Percentiles rank a stretch among this genome's conserved stretches.
phyloP scores from a whole-genome alignment of 2,888 invertebrate species.

The Dioctria linearis region DNA sequence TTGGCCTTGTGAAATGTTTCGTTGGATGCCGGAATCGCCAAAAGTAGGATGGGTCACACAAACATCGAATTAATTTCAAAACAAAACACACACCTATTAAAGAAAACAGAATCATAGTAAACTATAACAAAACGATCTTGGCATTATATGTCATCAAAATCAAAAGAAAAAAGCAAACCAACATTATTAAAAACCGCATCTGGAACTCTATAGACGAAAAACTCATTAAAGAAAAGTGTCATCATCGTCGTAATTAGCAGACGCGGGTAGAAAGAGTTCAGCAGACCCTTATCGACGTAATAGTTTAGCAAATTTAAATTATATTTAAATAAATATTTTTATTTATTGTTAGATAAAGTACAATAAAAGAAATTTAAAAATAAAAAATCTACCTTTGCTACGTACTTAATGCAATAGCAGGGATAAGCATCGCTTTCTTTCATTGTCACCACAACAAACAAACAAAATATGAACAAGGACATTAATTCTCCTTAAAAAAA shows the following conservation, averaged over 20 bases:
- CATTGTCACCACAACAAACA: neutral
- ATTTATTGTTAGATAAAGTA: slow-evolving; percentile 53
- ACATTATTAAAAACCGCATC: neutral
- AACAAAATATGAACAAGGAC: neutral
- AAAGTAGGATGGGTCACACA: slow-evolving; percentile 49
- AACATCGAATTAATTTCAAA: slow-evolving; percentile 52
- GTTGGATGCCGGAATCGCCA: slow-evolving; percentile 70
- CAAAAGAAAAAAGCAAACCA: neutral
- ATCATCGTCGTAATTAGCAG: slow-evolving; percentile 34
- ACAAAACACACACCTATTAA: slow-evolving; percentile 1
- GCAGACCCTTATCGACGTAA: slow-evolving; percentile 51
- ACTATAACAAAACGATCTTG: slow-evolving; percentile 20
- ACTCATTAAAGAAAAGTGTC: slow-evolving; percentile 14
- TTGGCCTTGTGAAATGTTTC: slow-evolving; percentile 71
- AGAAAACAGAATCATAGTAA: slow-evolving; percentile 51
- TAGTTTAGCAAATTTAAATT: slow-evolving; percentile 43
- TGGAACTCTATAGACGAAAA: slow-evolving; percentile 29
- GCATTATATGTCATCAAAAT: slow-evolving; percentile 37
- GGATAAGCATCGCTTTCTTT: slow-evolving; percentile 49
- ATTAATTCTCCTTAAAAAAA: slow-evolving; percentile 14
- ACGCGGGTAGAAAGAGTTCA: slow-evolving; percentile 41
- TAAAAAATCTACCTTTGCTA: slow-evolving; percentile 46
- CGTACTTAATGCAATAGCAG: slow-evolving; percentile 51
- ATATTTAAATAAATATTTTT: slow-evolving; percentile 32
- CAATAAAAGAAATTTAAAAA: slow-evolving; percentile 49